These are phyloP conservation scores for Trypoxylon attenuatum DNA, from an alignment of 2,888 invertebrate species.

Conservation along the genomic window DNA sequence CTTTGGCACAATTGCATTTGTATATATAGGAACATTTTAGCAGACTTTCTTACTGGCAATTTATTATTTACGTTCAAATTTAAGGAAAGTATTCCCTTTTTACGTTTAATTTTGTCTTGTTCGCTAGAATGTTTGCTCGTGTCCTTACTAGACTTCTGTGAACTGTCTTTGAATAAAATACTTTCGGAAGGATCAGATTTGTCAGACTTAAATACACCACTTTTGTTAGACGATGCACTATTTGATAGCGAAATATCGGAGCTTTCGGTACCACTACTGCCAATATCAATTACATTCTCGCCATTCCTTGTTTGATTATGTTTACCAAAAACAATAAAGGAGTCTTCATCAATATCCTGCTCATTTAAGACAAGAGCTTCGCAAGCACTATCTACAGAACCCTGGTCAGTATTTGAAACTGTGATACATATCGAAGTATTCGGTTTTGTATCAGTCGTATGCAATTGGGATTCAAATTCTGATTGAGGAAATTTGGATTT, in stretches of 20 bases:
- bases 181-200: slow-evolving; percentile 26
- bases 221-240: neutral
- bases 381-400: slow-evolving; percentile 66
- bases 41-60: slow-evolving; percentile 44
- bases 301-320: slow-evolving; percentile 10
- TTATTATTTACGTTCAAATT: slow-evolving; percentile 45
- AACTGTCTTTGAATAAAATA: slow-evolving; percentile 24
- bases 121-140: neutral
- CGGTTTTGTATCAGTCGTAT: slow-evolving; percentile 51
- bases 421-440: slow-evolving; percentile 61
- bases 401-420: slow-evolving; percentile 60
- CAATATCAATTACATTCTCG: slow-evolving; percentile 33
- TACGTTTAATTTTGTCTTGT: slow-evolving; percentile 21
- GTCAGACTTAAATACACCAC: neutral
- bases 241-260: slow-evolving; percentile 13
- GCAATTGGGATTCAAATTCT: slow-evolving; percentile 59
- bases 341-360: slow-evolving; percentile 64
- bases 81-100: slow-evolving; percentile 46
- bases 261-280: slow-evolving; percentile 21
- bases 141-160: too few species aligned
- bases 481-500: slow-evolving; percentile 56
- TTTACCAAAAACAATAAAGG: slow-evolving; percentile 76
- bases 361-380: slow-evolving; percentile 63
- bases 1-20: slow-evolving; percentile 97
- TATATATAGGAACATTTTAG: slow-evolving; percentile 90